Percentiles rank a stretch among this genome's conserved stretches.
These are phyloP conservation scores for Lasaia peninsularis DNA, from an alignment of 1,140 invertebrate species.

Conservation along the genomic window DNA sequence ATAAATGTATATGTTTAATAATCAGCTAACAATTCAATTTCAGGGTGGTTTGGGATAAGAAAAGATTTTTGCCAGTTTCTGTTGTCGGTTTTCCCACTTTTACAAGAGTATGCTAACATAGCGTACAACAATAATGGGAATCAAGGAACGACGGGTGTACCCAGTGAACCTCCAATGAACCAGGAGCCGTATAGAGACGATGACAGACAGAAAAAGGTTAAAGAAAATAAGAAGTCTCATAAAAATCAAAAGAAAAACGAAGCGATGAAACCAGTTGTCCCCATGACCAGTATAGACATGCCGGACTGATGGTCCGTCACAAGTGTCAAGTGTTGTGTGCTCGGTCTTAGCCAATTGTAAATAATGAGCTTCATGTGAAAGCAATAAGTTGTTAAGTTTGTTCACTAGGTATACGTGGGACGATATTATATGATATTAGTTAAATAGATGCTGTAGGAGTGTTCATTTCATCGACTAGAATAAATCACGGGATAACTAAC, in stretches of 20 bases:
- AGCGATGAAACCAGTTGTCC: conserved; percentile 88
- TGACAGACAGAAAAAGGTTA: conserved; percentile 76
- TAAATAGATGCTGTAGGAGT: neutral
- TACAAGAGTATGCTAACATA: conserved; percentile 99
- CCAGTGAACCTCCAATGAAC: conserved; percentile 68
- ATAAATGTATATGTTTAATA: no score
- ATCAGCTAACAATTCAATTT: conserved; percentile 19
- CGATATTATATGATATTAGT: conserved; percentile 4
- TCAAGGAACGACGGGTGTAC: conserved; percentile 59
- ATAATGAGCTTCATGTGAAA: conserved; percentile 16
- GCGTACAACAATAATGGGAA: conserved; percentile 88
- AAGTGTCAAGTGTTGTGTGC: conserved; percentile 1
- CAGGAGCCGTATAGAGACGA: conserved; percentile 77
- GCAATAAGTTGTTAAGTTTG: conserved; percentile 29
- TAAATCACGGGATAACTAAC: no score
- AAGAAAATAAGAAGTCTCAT: conserved; percentile 79
- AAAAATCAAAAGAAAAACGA: conserved; percentile 85
- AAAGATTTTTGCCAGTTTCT: conserved; percentile 98
- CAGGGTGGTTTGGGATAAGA: conserved; percentile 99
- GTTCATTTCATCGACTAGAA: neutral
- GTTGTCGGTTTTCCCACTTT: conserved; percentile 92
- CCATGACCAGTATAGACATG: conserved; percentile 91
- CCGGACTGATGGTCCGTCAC: conserved; percentile 83
- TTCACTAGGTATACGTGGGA: neutral
- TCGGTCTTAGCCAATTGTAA: conserved; percentile 6